These are phyloP conservation scores for Mesochorus sp. DNA, from an alignment of 2,888 invertebrate species.

Conservation along the genomic window DNA sequence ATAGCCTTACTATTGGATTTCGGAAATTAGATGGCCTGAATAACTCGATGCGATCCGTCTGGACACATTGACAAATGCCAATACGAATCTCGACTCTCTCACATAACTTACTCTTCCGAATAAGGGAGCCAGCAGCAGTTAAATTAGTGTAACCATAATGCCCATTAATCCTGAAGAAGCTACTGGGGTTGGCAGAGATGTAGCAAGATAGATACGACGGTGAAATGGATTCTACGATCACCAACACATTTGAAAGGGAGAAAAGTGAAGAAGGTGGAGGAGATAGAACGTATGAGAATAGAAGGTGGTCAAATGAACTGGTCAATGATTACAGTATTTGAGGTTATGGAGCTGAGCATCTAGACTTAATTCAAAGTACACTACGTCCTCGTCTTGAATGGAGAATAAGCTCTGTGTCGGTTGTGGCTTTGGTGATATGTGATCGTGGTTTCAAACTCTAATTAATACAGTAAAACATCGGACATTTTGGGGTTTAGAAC, in stretches of 20 bases:
- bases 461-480: slow-evolving; percentile 77
- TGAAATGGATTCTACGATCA: slow-evolving; percentile 26
- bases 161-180: background rate
- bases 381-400: slow-evolving; percentile 14
- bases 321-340: background rate
- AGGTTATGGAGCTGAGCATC: slow-evolving; percentile 1
- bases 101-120: slow-evolving; percentile 30
- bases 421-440: slow-evolving; percentile 79
- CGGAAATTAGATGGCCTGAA: slow-evolving; percentile 44
- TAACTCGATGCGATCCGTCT: slow-evolving; percentile 42
- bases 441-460: slow-evolving; percentile 81
- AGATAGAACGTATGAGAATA: slow-evolving; percentile 9
- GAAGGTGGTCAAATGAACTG: background rate
- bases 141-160: background rate
- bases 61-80: slow-evolving; percentile 48
- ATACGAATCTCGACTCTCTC: background rate
- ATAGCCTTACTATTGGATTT: background rate
- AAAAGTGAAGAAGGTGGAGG: background rate
- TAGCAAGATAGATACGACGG: slow-evolving; percentile 6
- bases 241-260: background rate
- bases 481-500: slow-evolving; percentile 72
- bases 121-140: slow-evolving; percentile 27
- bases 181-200: background rate
- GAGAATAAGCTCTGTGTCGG: slow-evolving; percentile 38
- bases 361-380: background rate